Conservation (phyloP, 2,113 vertebrate genomes). For the Microtus ochrogaster region DNA sequence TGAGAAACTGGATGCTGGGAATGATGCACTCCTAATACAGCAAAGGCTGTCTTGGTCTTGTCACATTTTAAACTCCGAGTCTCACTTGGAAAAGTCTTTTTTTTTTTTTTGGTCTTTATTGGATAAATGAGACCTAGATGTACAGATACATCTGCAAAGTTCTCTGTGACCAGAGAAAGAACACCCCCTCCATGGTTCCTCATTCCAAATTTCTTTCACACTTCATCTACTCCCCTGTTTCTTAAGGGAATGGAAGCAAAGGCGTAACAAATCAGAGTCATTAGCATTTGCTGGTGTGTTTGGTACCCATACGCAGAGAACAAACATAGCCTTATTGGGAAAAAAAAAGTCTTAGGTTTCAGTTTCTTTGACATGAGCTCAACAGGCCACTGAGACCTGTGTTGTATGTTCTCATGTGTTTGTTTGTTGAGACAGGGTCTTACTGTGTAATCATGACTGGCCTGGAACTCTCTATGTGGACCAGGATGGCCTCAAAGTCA, state of each 20-base stretch:
- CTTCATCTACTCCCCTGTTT: not conserved
- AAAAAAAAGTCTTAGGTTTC: conserved; percentile 13
- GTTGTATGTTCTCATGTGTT: not conserved
- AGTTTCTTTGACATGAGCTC: not conserved
- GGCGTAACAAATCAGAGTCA: not conserved
- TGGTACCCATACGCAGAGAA: not conserved
- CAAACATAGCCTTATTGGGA: not conserved
- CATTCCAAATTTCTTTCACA: not conserved
- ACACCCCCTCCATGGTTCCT: conserved; percentile 62
- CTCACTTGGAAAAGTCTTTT: conserved; percentile 78
- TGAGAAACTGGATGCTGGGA: conserved; percentile 82
- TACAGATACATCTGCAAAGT: conserved; percentile 82
- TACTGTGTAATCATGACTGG: not conserved
- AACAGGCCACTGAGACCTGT: not conserved
- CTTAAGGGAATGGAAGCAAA: not conserved
- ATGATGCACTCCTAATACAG: conserved; percentile 85
- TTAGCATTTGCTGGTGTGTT: not conserved
- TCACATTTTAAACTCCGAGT: conserved; percentile 77
- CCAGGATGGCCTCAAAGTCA: not conserved
- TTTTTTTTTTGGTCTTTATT: not conserved
- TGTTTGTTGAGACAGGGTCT: not conserved
- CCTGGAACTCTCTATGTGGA: not conserved
- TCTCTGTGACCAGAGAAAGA: conserved; percentile 71
- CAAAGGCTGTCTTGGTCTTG: conserved; percentile 84
- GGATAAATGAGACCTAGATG: conserved; percentile 84